Base-by-base conservation (phyloP, 23 tunicate genomes). In the Halocynthia roretzi region DNA sequence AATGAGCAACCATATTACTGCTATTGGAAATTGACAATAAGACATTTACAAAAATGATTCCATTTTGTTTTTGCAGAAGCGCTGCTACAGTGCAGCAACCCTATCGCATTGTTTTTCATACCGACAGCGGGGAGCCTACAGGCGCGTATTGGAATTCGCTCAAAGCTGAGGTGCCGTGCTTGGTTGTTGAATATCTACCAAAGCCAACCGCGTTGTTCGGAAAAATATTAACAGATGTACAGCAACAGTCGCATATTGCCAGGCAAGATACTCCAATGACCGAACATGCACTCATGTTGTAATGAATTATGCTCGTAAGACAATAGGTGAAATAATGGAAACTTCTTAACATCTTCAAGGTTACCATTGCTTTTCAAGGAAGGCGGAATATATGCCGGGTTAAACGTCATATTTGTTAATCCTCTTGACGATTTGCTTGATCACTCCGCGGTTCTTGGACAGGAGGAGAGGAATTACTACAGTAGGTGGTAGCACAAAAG, bases 41-140 rank as follows among this genome's bases (percentile, higher is more conserved):
- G n/a, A n/a, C n/a, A n/a, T n/a, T n/a, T n/a, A n/a, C n/a, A n/a
- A n/a, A n/a, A n/a, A n/a, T n/a, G 22, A n/a, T n/a, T n/a, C n/a
- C n/a, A n/a, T n/a, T n/a, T n/a, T n/a, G n/a, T n/a, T n/a, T n/a
- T n/a, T n/a, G n/a, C 68, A 63, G 68, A 44, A 63, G 68, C 10
- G 68, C 68, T 10, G 68, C 68, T 63, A 63, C 68, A 63, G 10
- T 63, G 7, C 68, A 63, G 22, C 19, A 44, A 10, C 68, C 68
- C 19, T 63, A 31, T 63, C 22, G 8, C 7, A 63, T 63, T 7
- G 11, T 63, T 44, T 44, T 63, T 63, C 68, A 63, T 63, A 63
- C 68, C 7, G 68, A 63, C 10, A 63, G 68, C 22, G 68, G 68
- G 19, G 68, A 63, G 22, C 68, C 68, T 7, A 63, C 68, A 63